Base-by-base conservation (phyloP, 92 coral and sea anemone species). In the Siderastrea siderea region DNA sequence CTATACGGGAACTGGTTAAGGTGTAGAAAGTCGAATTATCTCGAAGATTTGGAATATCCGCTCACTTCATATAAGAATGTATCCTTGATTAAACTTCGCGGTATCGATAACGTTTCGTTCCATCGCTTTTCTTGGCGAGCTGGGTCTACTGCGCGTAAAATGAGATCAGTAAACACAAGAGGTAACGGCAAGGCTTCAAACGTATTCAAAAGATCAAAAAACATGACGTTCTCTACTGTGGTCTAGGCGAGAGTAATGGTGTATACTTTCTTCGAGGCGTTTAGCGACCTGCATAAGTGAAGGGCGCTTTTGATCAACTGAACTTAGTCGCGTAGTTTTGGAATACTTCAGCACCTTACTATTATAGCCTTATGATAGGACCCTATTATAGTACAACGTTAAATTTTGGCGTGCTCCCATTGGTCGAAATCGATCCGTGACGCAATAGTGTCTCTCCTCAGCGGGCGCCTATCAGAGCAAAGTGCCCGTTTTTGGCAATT, bases 41-140 rank as follows among this genome's bases (percentile, higher is more conserved):
- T 72, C 1, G 49, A 83, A 13, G 75, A 83, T 47, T 15, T 19
- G 70, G 79, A 83, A 61, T 82, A 83, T 51, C 87, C 87, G 4
- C 79, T 83, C 3, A 50, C 80, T 83, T 53, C 69, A 2, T 47
- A 45, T 71, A 74, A 73, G 45, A 63, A 71, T 53, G 61, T 62
- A 6, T 17, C 79, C 19, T 50, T 60, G 14, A 19, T 46, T 58
- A 71, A 53, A 50, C 45, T 49, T 47, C 71, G 80, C 2, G 80
- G 50, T 50, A 59, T 72, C 60, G 63, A 72, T 71, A 61, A 74
- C 11, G 59, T 61, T 43, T 49, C 72, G 3, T 57, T 83, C 6
- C 80, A 48, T 38, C 44, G 46, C 43, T 57, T 49, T 38, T 59
- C 79, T 49, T 83, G 49, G 86, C 78, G 46, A 44, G 48, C 48